These are phyloP conservation scores for Conger conger DNA, from an alignment of 2,113 vertebrate species.

Conservation along the genomic window DNA sequence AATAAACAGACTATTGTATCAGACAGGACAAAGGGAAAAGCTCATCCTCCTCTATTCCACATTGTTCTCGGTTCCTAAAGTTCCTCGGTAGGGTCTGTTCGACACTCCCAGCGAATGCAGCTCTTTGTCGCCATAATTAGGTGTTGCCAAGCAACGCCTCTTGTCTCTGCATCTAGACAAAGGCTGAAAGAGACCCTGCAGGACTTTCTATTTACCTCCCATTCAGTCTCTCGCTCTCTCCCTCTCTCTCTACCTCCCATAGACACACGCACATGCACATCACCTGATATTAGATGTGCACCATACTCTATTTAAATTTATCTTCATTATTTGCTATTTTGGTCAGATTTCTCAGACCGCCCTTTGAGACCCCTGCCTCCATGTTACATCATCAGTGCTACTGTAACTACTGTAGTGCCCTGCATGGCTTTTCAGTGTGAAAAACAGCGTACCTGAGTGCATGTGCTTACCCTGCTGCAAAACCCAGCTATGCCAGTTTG, in stretches of 20 bases:
- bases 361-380: background rate
- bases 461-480: background rate
- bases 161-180: background rate
- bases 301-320: no score
- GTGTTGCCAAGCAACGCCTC: slow-evolving; percentile 9
- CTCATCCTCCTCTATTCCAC: background rate
- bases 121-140: background rate
- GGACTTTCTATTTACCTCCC: background rate
- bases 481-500: no score
- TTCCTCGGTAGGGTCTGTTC: background rate
- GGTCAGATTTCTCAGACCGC: background rate
- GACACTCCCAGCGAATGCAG: background rate
- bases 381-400: background rate
- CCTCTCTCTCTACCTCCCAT: background rate
- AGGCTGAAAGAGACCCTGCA: background rate
- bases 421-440: background rate
- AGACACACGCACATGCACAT: background rate
- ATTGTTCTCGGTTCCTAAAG: background rate
- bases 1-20: background rate
- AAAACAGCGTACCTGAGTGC: background rate
- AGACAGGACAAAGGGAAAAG: background rate
- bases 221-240: background rate
- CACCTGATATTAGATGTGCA: background rate
- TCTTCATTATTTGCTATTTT: no score
- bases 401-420: background rate